A percentile compares a stretch with the other conserved stretches of the same genome.
Conservation (phyloP, 2,113 vertebrate genomes). For the Catagonus wagneri region DNA sequence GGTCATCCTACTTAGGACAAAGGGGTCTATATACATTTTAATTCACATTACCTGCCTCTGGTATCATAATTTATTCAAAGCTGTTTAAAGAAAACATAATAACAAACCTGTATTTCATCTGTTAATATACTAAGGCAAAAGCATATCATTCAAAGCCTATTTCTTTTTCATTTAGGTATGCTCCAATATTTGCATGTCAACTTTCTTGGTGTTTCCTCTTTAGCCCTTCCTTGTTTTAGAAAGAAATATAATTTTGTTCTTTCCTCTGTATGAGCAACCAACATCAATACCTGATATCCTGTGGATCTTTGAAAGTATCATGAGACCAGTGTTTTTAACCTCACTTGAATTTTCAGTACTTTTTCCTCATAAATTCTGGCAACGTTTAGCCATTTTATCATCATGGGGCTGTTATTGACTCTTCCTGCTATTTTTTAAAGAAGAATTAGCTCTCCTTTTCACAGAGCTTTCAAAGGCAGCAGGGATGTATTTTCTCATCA, state of each 20-base stretch:
- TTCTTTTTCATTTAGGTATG: constrained; percentile 7
- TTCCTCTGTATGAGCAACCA: background rate
- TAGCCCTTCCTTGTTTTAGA: background rate
- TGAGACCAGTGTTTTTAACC: background rate
- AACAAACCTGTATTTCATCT: background rate
- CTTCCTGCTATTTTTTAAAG: background rate
- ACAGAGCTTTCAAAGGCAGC: background rate
- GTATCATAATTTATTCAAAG: background rate
- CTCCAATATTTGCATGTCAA: background rate
- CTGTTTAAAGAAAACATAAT: background rate
- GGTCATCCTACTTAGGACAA: background rate
- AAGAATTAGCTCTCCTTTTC: background rate
- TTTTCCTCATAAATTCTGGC: background rate
- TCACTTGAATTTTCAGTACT: background rate
- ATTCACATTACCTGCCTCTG: background rate
- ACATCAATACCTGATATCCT: background rate
- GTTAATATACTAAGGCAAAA: background rate
- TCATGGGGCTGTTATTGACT: background rate
- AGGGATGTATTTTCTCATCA: background rate
- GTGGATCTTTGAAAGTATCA: background rate
- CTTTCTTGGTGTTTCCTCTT: background rate
- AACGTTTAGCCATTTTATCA: background rate
- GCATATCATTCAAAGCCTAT: background rate
- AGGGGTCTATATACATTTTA: background rate
- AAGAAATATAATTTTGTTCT: background rate